Base-by-base conservation (phyloP, 2,113 vertebrate genomes). In the Xiphias gladius region DNA sequence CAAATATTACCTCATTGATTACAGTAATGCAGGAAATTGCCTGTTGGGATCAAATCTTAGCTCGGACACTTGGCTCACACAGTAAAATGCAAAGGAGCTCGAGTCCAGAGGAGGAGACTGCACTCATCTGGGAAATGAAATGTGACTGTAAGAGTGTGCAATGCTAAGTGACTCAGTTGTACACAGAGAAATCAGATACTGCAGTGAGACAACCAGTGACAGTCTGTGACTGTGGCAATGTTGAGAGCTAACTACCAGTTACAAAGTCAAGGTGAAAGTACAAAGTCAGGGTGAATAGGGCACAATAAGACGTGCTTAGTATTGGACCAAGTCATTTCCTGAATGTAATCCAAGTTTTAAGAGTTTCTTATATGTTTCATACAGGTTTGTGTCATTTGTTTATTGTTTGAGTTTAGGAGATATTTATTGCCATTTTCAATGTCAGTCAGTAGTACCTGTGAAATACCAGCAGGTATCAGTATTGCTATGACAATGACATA, bases 1-100 rank as follows among this genome's bases (percentile, higher is more conserved):
- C 91, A 94, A 95, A 97, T 97, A 97, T 97, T 97, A 96, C 93
- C 90, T 96, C 96, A 97, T 97, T 97, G 96, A 98, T 98, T 97
- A 96, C 96, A 97, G 96, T 96, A 97, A 97, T 97, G 96, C 95
- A 80, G 95, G 94, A 97, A 97, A 97, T 97, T 97, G 92, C 96
- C 96, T 95, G 92, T 94, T 93, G 95, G 94, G 96, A 95, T 96
- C 95, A 94, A 95, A 96, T 94, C 94, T 93, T 96, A 86, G 72
- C 68, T 82, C 37, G 95, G 96, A 96, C 97, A 98, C 97, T 96
- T 97, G 97, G 96, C 92, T 91, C 90, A 87, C 95, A 93, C 88
- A 91, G 89, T 83, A 90, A 81, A 68, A 62, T 57, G 48, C 50
- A 80, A 35, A 57, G 69, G 78, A 84, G 84, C 46, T 22, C 3